Evolutionary conservation across 2,888 invertebrate genomes (phyloP).

Genomic region (Xestia c-nigrum): DNA sequence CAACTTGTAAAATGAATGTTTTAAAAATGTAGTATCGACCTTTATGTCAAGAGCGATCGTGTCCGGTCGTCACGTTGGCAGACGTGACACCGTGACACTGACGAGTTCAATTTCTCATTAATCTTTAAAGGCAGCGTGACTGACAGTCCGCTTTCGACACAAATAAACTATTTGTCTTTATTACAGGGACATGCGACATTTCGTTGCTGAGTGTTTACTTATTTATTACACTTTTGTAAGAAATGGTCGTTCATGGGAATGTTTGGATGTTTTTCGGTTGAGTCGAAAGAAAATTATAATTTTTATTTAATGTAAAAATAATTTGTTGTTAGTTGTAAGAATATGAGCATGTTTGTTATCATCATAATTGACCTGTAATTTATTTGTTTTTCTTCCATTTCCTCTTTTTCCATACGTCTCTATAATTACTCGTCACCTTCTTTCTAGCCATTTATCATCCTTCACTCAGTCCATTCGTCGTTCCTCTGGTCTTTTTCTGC

Average conservation of each 20-base stretch:
- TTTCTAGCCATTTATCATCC: neutral
- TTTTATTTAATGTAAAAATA: neutral
- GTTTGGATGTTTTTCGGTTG: neutral
- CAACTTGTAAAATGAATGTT: neutral
- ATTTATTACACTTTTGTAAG: neutral
- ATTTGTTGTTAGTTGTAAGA: neutral
- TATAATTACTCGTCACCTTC: neutral
- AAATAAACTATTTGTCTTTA: conserved; percentile 30
- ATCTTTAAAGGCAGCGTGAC: conserved; percentile 42
- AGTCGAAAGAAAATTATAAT: neutral
- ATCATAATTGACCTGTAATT: neutral
- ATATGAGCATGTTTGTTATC: neutral
- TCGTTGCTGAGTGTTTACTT: neutral
- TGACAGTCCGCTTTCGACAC: conserved; percentile 16
- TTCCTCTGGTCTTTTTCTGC: neutral
- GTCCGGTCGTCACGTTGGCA: conserved; percentile 4
- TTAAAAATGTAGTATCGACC: conserved; percentile 12
- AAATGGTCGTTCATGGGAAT: neutral
- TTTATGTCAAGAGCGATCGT: conserved; percentile 22
- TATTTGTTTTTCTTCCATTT: no score
- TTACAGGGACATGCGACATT: conserved; percentile 10
- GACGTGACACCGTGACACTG: conserved; percentile 17
- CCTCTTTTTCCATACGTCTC: neutral
- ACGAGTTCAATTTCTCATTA: conserved; percentile 34
- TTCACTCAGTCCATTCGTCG: neutral